Evolutionary conservation across 2,797 vertebrate species (phyloP), one percentile per base, ranked within the genome.

Genomic region (Synanceia verrucosa): DNA sequence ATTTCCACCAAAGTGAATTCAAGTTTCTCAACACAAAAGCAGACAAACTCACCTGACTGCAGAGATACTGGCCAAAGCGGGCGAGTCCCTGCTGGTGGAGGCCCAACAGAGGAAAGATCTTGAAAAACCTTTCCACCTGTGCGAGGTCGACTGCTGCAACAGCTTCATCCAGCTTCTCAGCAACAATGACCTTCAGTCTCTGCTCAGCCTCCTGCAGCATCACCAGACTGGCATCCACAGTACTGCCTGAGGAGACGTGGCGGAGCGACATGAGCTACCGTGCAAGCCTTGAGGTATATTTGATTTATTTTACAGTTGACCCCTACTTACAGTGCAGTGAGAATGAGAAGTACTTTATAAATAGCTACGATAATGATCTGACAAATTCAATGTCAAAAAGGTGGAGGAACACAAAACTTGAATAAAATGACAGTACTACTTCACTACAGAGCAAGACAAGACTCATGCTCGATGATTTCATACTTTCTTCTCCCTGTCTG

Each of bases 81-180:
- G 95, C 95, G 19, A 99, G 94, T n/a, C 98, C 98, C 56, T 99
- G 96, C 52, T 99, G 96, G 41, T 99, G 98, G 69, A 99, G 94
- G 21, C 97, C 96, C 65, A 99, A 83, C 76, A 99, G 90, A 47
- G 98, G 98, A 74, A 99, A 99, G 89, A 99, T 99, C 92, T 99
- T 99, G 92, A 99, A 99, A 91, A 99, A 99, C 62, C 97, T 93
- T 62, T 99, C 98, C 80, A 99, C 98, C 76, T 98, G 97, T 2
- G 95, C 94, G 3, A 99, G 91, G 89, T 99, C 96, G 1, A 95
- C 95, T 9, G 95, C 95, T 39, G 94, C 92, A 23, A 96, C 97
- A 5, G 98, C 97, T 10, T 94, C 70, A 6, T 97, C 95, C 7
- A 99, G 95, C 65, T 97, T 97, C 70, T 97, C 94, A 0, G 95